Conservation (phyloP, 2,113 vertebrate genomes). For the Edolisoma coerulescens region DNA sequence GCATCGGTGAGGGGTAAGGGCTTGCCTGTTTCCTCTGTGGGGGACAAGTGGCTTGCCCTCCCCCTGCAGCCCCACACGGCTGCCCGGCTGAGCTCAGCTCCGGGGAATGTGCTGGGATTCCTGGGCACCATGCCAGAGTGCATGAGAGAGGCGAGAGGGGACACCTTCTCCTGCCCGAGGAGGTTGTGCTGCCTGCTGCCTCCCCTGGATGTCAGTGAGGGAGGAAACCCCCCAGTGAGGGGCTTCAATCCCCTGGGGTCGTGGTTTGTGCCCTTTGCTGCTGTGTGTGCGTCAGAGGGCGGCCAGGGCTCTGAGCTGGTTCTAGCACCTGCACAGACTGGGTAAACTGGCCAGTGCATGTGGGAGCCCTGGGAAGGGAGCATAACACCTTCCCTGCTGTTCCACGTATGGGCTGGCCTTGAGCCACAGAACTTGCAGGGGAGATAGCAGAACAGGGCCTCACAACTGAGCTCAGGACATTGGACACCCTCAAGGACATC, state of each 20-base stretch:
- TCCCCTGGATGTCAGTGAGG: accelerated
- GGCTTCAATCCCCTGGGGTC: accelerated
- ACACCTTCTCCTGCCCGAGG: background rate
- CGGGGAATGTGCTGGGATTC: slow-evolving; percentile 28
- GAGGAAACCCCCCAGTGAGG: background rate
- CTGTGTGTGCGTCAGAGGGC: accelerated
- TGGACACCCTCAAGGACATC: background rate
- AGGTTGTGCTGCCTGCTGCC: background rate
- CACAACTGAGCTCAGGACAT: accelerated
- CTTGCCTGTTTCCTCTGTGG: background rate
- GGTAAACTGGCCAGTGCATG: background rate
- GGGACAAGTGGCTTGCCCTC: background rate
- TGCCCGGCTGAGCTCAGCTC: background rate
- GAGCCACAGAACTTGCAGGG: accelerated
- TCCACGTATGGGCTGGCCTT: background rate
- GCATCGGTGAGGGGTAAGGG: background rate
- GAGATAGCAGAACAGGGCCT: background rate
- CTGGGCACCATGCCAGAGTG: background rate
- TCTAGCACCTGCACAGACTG: background rate
- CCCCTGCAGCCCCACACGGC: accelerated
- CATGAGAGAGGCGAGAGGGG: background rate
- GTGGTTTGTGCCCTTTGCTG: background rate
- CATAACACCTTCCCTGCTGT: background rate
- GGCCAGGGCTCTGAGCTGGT: accelerated
- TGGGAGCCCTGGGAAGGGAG: background rate